phyloP scores from a whole-genome alignment of 2,797 vertebrate species.

The Cuculus canorus region DNA sequence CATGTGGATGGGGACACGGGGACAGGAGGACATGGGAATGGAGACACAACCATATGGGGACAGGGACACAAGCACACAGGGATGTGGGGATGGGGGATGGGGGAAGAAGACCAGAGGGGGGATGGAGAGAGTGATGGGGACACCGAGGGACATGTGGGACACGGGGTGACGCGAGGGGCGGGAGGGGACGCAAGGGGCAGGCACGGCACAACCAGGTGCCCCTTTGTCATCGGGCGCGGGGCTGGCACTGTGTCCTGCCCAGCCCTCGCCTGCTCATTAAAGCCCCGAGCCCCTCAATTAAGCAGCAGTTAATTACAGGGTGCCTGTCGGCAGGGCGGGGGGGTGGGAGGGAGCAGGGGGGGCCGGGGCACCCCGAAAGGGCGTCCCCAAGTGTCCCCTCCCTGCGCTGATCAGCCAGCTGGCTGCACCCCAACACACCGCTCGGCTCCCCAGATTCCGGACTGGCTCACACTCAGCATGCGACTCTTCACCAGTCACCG shows the following conservation, averaged over 20 bases:
- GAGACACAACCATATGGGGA: not conserved
- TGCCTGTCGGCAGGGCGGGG: not conserved
- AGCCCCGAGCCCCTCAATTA: constrained; percentile 48
- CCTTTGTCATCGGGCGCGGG: not conserved
- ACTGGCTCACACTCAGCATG: not conserved
- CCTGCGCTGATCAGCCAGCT: too few species aligned
- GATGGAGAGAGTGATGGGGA: not conserved
- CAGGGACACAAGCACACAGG: not conserved
- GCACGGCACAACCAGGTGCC: not conserved
- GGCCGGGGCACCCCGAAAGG: not conserved
- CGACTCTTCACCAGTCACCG: not conserved
- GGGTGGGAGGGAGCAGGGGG: not conserved
- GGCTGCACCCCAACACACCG: not conserved
- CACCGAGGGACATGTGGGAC: not conserved
- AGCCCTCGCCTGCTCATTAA: constrained; percentile 1
- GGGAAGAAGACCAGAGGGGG: too few species aligned
- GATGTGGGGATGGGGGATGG: not conserved
- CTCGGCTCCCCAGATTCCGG: too few species aligned
- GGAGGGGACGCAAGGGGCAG: not conserved
- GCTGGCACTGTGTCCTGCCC: not conserved
- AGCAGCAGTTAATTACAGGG: constrained; percentile 39
- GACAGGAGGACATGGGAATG: too few species aligned
- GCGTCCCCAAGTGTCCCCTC: not conserved
- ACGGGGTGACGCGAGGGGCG: not conserved
- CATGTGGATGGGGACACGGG: not conserved